Conservation (phyloP, 2,797 vertebrate species). For the Cynodonichthys magdalenae region DNA sequence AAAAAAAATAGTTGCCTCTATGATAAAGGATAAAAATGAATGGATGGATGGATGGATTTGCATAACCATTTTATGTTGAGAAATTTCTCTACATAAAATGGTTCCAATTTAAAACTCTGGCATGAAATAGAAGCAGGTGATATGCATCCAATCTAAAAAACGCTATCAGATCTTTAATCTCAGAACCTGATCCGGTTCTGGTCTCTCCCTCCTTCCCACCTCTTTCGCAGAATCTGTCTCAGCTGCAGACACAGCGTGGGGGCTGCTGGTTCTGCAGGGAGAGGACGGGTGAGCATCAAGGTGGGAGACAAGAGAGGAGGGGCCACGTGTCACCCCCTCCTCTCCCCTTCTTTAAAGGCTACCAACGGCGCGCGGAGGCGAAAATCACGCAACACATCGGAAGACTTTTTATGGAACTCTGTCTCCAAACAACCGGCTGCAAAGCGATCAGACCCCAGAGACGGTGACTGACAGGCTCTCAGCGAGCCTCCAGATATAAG, state of each 20-base stretch:
- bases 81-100: too few species aligned
- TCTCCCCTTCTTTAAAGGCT: too few species aligned
- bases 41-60: too few species aligned
- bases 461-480: constrained; percentile 80
- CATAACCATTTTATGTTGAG: too few species aligned
- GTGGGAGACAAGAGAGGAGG: constrained; percentile 35
- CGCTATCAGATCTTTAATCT: too few species aligned
- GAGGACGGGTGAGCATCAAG: constrained; percentile 45
- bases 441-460: constrained; percentile 53
- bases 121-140: too few species aligned
- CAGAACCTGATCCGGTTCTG: not conserved
- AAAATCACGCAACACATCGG: constrained; percentile 70
- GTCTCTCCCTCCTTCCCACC: constrained; percentile 23
- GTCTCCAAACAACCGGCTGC: constrained; percentile 66
- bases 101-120: too few species aligned
- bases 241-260: constrained; percentile 22
- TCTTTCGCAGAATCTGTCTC: constrained; percentile 40
- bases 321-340: not conserved
- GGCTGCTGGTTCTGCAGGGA: constrained; percentile 25
- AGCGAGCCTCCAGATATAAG: constrained; percentile 80
- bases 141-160: too few species aligned
- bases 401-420: constrained; percentile 80
- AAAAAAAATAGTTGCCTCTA: too few species aligned
- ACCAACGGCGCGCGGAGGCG: constrained; percentile 57
- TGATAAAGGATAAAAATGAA: too few species aligned